phyloP scores from a whole-genome alignment of 2,113 vertebrate genomes.

The Daphoenositta chrysoptera region DNA sequence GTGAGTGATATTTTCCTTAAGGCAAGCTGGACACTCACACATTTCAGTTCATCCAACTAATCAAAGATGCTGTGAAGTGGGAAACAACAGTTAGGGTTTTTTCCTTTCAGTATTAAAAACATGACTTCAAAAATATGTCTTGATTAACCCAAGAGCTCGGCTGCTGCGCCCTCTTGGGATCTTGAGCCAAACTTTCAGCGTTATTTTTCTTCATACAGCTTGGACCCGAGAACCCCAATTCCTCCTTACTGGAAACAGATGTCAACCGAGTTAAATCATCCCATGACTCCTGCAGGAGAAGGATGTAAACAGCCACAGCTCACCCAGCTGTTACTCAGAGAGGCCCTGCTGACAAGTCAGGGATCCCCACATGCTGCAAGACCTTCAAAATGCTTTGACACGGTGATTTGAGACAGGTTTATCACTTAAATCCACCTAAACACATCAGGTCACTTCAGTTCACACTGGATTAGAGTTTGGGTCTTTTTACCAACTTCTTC shows the following conservation, averaged over 20 bases:
- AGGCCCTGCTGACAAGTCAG: background rate
- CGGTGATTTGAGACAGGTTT: background rate
- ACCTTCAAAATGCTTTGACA: background rate
- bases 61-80: background rate
- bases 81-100: background rate
- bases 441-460: background rate
- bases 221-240: background rate
- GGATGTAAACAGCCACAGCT: slow-evolving; percentile 25
- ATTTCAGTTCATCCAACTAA: background rate
- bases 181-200: background rate
- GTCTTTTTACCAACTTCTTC: background rate
- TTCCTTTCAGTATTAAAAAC: background rate
- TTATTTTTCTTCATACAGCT: background rate
- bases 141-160: background rate
- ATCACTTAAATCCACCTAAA: background rate
- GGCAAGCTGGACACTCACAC: background rate
- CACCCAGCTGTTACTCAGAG: background rate
- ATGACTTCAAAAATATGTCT: background rate
- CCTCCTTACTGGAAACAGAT: slow-evolving; percentile 19
- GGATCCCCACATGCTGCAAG: background rate
- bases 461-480: background rate
- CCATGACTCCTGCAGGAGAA: background rate
- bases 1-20: background rate
- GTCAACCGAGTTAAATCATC: background rate
- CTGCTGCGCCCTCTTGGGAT: background rate